Evolutionary conservation across 2,113 vertebrate species (phyloP).

Genomic region (Tricholaema leucomelas): DNA sequence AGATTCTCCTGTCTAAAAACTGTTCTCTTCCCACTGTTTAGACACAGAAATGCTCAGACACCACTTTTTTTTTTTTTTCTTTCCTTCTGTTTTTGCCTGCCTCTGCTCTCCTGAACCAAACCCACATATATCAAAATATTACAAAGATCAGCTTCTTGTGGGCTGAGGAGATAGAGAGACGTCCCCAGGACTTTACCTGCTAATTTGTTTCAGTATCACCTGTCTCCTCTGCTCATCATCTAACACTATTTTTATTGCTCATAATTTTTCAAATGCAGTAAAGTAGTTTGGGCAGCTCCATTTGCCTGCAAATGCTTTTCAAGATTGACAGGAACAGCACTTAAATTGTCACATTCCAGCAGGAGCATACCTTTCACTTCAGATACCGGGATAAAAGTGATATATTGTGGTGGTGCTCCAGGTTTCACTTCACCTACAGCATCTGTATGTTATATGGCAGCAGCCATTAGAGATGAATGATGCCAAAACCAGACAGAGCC

Average conservation of each 20-base stretch:
- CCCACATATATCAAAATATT: neutral
- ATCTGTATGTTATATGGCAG: neutral
- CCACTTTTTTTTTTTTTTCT: neutral
- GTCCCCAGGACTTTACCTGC: neutral
- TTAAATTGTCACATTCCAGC: constrained; percentile 27
- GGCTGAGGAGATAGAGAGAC: neutral
- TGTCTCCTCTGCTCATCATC: neutral
- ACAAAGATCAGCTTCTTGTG: neutral
- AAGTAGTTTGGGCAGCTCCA: neutral
- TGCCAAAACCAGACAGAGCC: constrained; percentile 39
- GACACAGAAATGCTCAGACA: neutral
- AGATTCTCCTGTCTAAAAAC: neutral
- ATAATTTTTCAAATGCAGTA: neutral
- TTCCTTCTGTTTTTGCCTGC: neutral
- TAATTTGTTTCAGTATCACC: neutral
- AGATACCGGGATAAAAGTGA: constrained; percentile 7
- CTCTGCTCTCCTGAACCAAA: neutral
- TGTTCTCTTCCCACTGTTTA: neutral
- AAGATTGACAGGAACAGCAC: constrained; percentile 43
- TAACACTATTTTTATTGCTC: neutral
- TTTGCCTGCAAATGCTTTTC: neutral
- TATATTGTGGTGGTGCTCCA: neutral
- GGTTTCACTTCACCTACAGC: constrained; percentile 25
- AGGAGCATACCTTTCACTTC: constrained; percentile 2
- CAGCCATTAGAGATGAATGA: constrained; percentile 16